Evolutionary conservation across 2,888 invertebrate genomes (phyloP).

Genomic region (Drosophila rubida): DNA sequence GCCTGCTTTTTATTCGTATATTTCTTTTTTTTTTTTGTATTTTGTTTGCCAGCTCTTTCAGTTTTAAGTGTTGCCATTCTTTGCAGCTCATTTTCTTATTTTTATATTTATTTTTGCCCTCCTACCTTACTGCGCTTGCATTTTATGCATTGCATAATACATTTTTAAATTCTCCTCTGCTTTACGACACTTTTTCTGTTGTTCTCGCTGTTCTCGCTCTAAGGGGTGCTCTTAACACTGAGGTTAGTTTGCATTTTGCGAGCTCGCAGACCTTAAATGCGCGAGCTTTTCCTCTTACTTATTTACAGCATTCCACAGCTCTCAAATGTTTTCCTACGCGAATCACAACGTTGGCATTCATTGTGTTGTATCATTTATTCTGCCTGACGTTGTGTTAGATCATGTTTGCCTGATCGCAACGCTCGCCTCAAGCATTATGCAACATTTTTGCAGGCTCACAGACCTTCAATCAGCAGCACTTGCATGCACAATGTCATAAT

Average conservation of each 20-base stretch:
- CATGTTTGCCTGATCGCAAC: slow-evolving; percentile 15
- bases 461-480: slow-evolving; percentile 44
- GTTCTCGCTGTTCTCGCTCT: slow-evolving; percentile 1
- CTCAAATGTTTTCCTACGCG: too few relatives aligned
- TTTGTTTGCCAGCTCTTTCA: slow-evolving; percentile 8
- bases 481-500: slow-evolving; percentile 52
- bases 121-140: slow-evolving; percentile 26
- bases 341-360: too few relatives aligned
- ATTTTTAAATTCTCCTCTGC: slow-evolving; percentile 32
- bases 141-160: slow-evolving; percentile 46
- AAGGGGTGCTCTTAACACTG: slow-evolving; percentile 21
- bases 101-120: slow-evolving; percentile 2
- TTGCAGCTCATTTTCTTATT: slow-evolving; percentile 24
- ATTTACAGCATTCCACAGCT: too few relatives aligned
- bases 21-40: slow-evolving; percentile 2
- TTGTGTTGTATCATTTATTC: background rate
- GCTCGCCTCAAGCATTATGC: slow-evolving; percentile 18
- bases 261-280: background rate
- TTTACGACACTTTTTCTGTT: slow-evolving; percentile 27
- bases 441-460: slow-evolving; percentile 10
- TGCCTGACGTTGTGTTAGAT: background rate
- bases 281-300: background rate
- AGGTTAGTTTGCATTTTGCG: background rate
- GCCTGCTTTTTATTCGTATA: background rate
- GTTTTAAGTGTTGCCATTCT: slow-evolving; percentile 52